phyloP scores from a whole-genome alignment of 2,888 invertebrate genomes.

The Creontiades dilutus region DNA sequence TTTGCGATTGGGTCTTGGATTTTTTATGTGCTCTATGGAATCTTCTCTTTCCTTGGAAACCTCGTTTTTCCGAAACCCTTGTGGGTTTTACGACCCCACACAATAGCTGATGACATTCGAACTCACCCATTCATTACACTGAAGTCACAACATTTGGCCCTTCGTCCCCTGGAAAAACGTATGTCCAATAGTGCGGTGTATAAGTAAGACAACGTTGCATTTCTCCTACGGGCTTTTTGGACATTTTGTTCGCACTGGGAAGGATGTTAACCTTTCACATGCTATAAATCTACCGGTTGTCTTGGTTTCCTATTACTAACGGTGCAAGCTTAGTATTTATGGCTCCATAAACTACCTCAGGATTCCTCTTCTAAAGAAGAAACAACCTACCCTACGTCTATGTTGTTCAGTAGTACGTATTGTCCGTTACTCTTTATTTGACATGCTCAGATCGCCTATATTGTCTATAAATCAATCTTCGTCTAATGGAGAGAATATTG shows the following conservation, averaged over 20 bases:
- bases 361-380: no score
- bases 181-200: neutral
- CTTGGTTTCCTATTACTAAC: conserved; percentile 10
- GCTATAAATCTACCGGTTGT: neutral
- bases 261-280: neutral
- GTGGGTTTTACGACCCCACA: neutral
- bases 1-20: no score
- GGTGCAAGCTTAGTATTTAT: neutral
- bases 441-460: no score
- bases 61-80: neutral
- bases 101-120: neutral
- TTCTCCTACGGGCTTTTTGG: neutral
- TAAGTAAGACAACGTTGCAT: neutral
- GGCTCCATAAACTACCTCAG: neutral
- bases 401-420: no score
- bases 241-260: neutral
- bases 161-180: neutral
- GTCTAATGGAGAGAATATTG: no score
- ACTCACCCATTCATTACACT: neutral
- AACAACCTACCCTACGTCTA: no score
- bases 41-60: neutral
- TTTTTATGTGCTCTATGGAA: neutral
- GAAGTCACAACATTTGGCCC: neutral
- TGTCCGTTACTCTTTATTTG: no score
- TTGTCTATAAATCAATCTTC: no score